Conservation (phyloP, 2,797 vertebrate genomes). For the Manis javanica region DNA sequence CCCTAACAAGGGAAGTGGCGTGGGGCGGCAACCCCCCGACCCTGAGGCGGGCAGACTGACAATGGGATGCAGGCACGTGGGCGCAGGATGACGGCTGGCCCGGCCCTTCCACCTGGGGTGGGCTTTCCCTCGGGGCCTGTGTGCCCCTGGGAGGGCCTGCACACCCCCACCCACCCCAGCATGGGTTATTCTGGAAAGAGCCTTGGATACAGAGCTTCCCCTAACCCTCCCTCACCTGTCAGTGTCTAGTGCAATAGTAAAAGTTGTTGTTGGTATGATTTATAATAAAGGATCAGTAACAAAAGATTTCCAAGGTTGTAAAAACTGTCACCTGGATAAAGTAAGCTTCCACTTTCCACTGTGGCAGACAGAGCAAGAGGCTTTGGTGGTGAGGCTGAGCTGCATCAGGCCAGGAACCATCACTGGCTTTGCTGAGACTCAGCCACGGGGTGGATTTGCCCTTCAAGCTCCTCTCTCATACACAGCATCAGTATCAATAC, state of each 20-base stretch:
- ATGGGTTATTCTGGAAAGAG: neutral
- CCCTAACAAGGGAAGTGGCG: accelerated
- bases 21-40: neutral
- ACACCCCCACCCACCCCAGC: neutral
- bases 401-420: accelerated
- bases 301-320: neutral
- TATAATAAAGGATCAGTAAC: neutral
- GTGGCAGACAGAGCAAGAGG: neutral
- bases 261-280: neutral
- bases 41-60: neutral
- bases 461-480: neutral
- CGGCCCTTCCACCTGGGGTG: neutral
- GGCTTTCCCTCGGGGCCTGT: neutral
- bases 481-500: neutral
- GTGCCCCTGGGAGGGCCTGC: neutral
- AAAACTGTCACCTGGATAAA: neutral
- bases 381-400: neutral
- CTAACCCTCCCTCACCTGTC: neutral
- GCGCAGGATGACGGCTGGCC: too few species aligned
- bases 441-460: neutral
- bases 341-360: neutral
- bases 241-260: neutral
- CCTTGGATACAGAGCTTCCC: neutral
- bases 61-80: accelerated
- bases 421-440: neutral